phyloP scores from a whole-genome alignment of 2,888 invertebrate genomes.

The Sinhomidia bicolor region DNA sequence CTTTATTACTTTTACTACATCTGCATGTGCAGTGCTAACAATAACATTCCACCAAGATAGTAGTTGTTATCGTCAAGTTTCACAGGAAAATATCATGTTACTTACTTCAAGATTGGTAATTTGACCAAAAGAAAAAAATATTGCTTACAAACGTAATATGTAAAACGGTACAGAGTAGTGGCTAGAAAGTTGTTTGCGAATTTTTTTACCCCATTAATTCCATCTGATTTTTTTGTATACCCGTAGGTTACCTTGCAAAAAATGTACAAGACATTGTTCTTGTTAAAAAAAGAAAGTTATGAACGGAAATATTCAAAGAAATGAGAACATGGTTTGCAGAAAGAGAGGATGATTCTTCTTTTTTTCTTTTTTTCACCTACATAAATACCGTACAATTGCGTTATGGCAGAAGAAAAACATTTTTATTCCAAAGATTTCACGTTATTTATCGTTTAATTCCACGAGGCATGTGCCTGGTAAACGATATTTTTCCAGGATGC shows the following conservation, averaged over 20 bases:
- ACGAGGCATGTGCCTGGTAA: slow-evolving; percentile 23
- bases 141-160: neutral
- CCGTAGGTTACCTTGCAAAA: slow-evolving; percentile 13
- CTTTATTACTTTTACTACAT: slow-evolving; percentile 51
- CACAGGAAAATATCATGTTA: slow-evolving; percentile 27
- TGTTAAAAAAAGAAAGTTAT: neutral
- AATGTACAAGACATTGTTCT: neutral
- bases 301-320: slow-evolving; percentile 7
- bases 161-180: slow-evolving; percentile 16
- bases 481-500: slow-evolving; percentile 37
- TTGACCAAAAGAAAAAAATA: slow-evolving; percentile 22
- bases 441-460: slow-evolving; percentile 63
- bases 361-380: neutral
- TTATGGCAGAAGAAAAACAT: neutral
- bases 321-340: neutral
- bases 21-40: slow-evolving; percentile 39
- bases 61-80: slow-evolving; percentile 65
- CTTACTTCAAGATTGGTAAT: slow-evolving; percentile 44
- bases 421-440: slow-evolving; percentile 44
- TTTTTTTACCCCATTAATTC: slow-evolving; percentile 54
- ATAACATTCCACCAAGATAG: slow-evolving; percentile 45
- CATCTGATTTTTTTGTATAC: slow-evolving; percentile 33
- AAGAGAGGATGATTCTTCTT: neutral
- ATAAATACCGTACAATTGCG: neutral
- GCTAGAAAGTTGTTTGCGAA: neutral